A percentile compares a stretch with the other conserved stretches of the same genome.
phyloP scores from a whole-genome alignment of 2,113 vertebrate species.

The Zosterops lateralis region DNA sequence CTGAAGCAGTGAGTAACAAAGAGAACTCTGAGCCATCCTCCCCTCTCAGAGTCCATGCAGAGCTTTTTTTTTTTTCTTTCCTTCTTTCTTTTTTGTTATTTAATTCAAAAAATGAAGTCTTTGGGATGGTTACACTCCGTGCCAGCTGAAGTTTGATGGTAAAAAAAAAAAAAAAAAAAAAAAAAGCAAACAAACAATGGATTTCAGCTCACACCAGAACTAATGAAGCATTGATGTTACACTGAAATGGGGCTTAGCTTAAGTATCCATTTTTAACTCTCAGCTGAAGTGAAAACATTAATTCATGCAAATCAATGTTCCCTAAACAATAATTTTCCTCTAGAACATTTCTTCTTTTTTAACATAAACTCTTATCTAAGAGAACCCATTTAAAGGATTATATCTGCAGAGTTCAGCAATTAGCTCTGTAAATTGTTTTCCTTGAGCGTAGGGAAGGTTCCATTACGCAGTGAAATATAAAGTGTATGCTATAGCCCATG shows the following conservation, averaged over 20 bases:
- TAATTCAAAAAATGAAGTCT: background rate
- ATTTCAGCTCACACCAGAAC: background rate
- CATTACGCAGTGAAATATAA: constrained; percentile 23
- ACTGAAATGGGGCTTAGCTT: background rate
- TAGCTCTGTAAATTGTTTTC: constrained; percentile 42
- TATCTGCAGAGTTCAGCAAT: constrained; percentile 46
- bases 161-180: background rate
- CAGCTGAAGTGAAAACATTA: constrained; percentile 46
- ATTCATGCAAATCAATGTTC: constrained; percentile 43
- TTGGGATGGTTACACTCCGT: background rate
- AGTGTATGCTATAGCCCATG: background rate
- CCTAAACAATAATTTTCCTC: constrained; percentile 48
- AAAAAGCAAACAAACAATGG: background rate
- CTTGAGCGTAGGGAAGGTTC: constrained; percentile 1
- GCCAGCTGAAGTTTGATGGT: background rate
- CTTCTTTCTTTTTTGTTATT: background rate
- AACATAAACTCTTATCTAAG: constrained; percentile 33
- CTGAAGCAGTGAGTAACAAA: background rate
- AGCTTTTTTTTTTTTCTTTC: background rate
- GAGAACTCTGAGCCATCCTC: background rate
- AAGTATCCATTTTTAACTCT: constrained; percentile 12
- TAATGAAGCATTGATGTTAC: background rate
- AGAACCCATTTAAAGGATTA: background rate
- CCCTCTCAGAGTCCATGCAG: background rate
- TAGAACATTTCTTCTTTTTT: constrained; percentile 1